Evolutionary conservation across 2,888 invertebrate species (phyloP).

Genomic region (Limnephilus rhombicus): DNA sequence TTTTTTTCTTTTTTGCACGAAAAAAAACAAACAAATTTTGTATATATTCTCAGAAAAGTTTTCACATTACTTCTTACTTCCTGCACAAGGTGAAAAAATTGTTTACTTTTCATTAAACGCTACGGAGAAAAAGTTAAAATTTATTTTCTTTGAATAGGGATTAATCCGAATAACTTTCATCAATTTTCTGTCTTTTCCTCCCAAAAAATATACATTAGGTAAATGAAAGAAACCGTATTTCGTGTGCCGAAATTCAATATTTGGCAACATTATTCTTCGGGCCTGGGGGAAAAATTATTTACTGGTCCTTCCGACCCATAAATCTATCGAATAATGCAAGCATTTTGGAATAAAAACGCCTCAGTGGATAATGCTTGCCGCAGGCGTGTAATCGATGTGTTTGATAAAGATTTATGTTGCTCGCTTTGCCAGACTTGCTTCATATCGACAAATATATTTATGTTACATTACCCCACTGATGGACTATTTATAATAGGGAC

Average conservation of each 20-base stretch:
- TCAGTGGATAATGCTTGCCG: neutral
- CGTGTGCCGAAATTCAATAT: conserved; percentile 20
- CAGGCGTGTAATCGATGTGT: conserved; percentile 8
- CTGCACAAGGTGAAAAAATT: neutral
- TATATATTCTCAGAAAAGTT: neutral
- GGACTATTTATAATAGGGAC: too few species aligned
- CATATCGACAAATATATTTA: neutral
- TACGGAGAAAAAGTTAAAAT: neutral
- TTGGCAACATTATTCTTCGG: conserved; percentile 5
- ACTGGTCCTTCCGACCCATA: conserved; percentile 11
- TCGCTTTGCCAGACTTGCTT: neutral
- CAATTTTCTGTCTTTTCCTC: neutral
- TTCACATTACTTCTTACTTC: neutral
- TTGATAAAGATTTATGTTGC: neutral
- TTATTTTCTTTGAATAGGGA: neutral
- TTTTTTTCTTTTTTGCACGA: neutral
- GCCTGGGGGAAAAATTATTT: conserved; percentile 25
- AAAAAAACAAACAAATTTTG: neutral
- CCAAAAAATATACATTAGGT: neutral
- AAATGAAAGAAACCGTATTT: conserved; percentile 9
- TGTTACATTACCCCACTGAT: neutral
- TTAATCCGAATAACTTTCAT: neutral
- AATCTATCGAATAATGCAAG: conserved; percentile 10
- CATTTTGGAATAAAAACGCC: neutral
- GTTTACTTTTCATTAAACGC: neutral